Evolutionary conservation across 2,888 invertebrate genomes (phyloP).

Genomic region (Meganola albula): DNA sequence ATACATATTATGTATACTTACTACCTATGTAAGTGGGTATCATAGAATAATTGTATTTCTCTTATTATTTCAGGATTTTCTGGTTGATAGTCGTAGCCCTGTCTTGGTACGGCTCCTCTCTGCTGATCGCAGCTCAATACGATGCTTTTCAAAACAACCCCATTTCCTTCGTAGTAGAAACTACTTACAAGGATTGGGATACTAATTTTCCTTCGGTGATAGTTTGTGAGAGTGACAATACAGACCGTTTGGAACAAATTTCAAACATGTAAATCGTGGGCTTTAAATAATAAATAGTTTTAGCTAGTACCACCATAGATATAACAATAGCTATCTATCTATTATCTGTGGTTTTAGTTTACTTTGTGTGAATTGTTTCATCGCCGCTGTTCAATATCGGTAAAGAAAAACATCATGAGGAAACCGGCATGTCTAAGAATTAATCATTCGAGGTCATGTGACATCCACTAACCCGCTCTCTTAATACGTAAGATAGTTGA

Average conservation of each 20-base stretch:
- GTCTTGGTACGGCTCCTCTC: conserved; percentile 80
- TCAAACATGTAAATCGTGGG: conserved; percentile 76
- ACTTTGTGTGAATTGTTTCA: no score
- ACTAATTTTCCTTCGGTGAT: conserved; percentile 85
- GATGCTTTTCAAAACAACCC: conserved; percentile 83
- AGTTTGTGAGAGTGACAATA: conserved; percentile 84
- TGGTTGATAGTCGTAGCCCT: conserved; percentile 79
- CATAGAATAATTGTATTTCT: conserved; percentile 6
- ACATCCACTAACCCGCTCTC: no score
- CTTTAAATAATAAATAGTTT: no score
- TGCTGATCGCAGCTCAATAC: conserved; percentile 78
- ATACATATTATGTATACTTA: no score
- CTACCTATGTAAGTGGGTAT: conserved; percentile 8
- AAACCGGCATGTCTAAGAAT: no score
- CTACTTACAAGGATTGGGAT: conserved; percentile 85
- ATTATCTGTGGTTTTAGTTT: no score
- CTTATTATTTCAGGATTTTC: conserved; percentile 76
- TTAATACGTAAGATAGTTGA: no score
- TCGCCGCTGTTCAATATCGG: no score
- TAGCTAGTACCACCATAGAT: no score
- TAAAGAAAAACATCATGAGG: no score
- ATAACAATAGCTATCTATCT: no score
- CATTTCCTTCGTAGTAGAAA: conserved; percentile 87
- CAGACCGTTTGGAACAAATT: conserved; percentile 79
- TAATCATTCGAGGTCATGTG: no score